Percentiles rank a stretch among this genome's conserved stretches.
phyloP scores from a whole-genome alignment of 2,113 vertebrate genomes.

The Gymnarchus niloticus region DNA sequence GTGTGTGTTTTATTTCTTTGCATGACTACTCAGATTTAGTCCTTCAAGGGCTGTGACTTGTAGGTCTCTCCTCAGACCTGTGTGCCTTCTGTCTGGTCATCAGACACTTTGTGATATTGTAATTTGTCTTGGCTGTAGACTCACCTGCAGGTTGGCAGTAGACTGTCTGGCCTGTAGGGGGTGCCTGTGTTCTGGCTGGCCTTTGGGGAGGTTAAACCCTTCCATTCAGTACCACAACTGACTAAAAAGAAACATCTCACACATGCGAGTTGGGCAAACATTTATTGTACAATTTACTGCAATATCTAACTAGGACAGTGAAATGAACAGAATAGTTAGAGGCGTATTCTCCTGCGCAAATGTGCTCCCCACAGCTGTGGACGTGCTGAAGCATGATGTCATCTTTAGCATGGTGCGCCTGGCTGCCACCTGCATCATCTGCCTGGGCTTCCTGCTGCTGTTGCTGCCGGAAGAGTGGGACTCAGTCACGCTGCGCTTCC shows the following conservation, averaged over 20 bases:
- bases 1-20: background rate
- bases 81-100: background rate
- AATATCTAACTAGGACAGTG: no score
- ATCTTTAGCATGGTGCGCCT: constrained; percentile 93
- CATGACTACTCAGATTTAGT: background rate
- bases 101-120: background rate
- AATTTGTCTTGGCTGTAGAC: no score
- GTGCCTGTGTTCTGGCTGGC: no score
- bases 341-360: background rate
- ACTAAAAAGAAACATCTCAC: no score
- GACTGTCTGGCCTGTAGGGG: no score
- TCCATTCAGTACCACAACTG: no score
- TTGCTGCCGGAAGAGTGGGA: constrained; percentile 96
- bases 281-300: no score
- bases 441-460: constrained; percentile 89
- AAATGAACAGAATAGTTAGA: background rate
- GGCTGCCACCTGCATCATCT: constrained; percentile 91
- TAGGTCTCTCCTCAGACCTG: background rate
- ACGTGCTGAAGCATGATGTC: constrained; percentile 92
- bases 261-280: no score
- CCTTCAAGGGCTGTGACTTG: background rate
- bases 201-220: no score
- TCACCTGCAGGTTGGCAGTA: no score
- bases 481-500: constrained; percentile 85
- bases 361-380: constrained; percentile 66